Evolutionary conservation across 2,797 vertebrate species (phyloP), one percentile per base, ranked within the genome.

Genomic region (Eupleurogrammus muticus): DNA sequence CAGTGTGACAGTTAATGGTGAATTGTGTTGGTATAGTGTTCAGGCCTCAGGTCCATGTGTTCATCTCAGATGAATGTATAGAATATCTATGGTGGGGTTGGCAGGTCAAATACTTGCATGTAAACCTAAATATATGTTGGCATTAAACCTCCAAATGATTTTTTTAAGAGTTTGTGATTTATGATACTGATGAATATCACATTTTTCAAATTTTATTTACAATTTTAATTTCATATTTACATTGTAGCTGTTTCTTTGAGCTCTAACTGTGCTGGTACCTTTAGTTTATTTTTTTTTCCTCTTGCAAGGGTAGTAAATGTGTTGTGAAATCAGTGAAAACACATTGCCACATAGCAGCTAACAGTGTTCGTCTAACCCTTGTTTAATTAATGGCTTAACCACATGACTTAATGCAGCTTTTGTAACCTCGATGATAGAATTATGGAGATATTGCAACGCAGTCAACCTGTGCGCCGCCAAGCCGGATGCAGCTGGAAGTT

Each of bases 401-500:
- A 36, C 10, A 36, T 8, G 35, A 36, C 35, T 36, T 36, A 36
- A 36, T 36, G 10, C 35, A 36, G 35, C 6, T 2, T 28, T 38
- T 51, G n/a, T 9, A 48, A 28, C 3, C 28, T 28, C 28, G 1
- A 5, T 5, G 4, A 12, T 0, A 4, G 12, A 17, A 6, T 10
- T n/a, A 13, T 1, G 44, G 8, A 52, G 16, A 19, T 1, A 9
- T 1, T 49, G 21, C 9, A 0, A 9, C 21, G 17, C 12, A 14
- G 49, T 44, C 5, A 0, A 5, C 10, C 36, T 59, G 54, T 42
- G 1, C 35, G 46, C 17, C 70, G 28, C 42, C 4, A 1, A 54
- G 35, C 28, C 5, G 38, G 52, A 66, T 59, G 32, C 52, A 73
- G 49, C 51, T 75, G 56, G 42, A 70, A 38, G 70, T 62, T 69